Evolutionary conservation across 2,888 invertebrate species (phyloP), one percentile per base, ranked within the genome.

Genomic region (Mythimna vitellina): DNA sequence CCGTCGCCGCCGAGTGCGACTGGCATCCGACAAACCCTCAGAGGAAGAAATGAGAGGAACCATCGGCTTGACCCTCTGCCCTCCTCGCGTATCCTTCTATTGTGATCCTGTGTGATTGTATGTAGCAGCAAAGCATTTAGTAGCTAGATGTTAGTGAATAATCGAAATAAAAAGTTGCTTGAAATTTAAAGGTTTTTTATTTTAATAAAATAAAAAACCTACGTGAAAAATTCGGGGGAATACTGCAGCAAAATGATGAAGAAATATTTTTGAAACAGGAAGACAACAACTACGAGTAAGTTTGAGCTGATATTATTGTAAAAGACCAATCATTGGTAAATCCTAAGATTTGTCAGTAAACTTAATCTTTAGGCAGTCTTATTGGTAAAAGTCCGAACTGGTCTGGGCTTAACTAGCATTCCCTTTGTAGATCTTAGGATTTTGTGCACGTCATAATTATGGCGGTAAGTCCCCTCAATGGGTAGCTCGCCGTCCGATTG

Each of bases 61-160:
- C 25, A 97, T 97, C 74, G 98, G 98, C 6, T 97, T 98, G 12
- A 98, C 98, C 0, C 92, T 98, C 17, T 93, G 97, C 0, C 98
- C 98, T 0, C 97, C 97, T 46, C 89, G 93, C 0, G 97, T 92
- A 1, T 76, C 87, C 17, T 95, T 88, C 67, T 89, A 89, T 73
- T 94, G 96, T 80, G 93, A 94, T 64, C 79, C 88, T 51, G 38
- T 93, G 61, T 92, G 82, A 85, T 57, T 38, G 12, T 54, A 54
- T 54, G 25, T 54, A 32, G 10, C 7, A 7, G 6, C 54, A 3
- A 57, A 54, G 7, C 10, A 60, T 58, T 20, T 51, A 67, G 56
- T 66, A 57, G 7, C 3, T 65, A 66, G 22, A 53, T 51, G 4
- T 25, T 22, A 62, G 22, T 22, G 10, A 22, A 20, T 14, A 7